Conservation (phyloP, 2,113 vertebrate species). For the Globicephala melas region DNA sequence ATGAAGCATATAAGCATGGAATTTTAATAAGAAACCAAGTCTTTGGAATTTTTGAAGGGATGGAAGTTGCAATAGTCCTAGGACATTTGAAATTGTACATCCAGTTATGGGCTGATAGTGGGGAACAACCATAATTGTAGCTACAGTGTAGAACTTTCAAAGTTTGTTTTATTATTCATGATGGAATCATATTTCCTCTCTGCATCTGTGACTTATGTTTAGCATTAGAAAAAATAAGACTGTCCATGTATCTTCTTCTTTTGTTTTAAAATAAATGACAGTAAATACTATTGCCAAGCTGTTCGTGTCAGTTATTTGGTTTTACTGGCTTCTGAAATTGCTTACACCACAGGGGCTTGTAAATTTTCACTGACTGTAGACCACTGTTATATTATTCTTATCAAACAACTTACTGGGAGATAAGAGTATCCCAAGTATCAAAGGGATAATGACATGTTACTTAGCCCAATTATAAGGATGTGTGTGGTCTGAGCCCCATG, state of each 20-base stretch:
- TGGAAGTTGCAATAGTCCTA: background rate
- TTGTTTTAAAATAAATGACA: conserved; percentile 42
- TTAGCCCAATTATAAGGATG: background rate
- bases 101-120: background rate
- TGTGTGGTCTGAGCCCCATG: background rate
- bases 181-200: conserved; percentile 5
- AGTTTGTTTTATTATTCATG: conserved; percentile 25
- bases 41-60: background rate
- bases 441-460: background rate
- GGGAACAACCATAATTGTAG: background rate
- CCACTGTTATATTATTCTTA: background rate
- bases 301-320: conserved; percentile 12
- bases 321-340: conserved; percentile 30
- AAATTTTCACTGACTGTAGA: background rate
- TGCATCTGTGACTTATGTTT: background rate
- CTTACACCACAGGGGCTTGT: background rate
- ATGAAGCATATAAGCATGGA: conserved; percentile 51
- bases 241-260: background rate
- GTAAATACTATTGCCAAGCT: conserved; percentile 16
- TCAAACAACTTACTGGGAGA: background rate
- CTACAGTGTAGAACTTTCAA: background rate
- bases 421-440: background rate
- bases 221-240: conserved; percentile 39
- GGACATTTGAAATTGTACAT: background rate
- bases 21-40: conserved; percentile 45